phyloP scores from a whole-genome alignment of 2,797 vertebrate species.

The Danio aesculapii region DNA sequence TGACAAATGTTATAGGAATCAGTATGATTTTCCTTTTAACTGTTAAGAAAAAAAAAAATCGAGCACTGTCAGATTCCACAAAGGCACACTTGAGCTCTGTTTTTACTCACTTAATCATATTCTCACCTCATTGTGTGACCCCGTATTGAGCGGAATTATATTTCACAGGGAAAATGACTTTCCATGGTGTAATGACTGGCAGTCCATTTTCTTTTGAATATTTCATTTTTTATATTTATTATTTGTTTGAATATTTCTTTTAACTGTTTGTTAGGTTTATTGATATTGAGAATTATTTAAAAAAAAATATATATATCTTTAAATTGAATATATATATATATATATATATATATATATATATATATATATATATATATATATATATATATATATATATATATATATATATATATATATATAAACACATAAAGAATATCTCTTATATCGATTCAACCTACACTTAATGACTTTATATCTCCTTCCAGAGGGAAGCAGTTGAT shows the following conservation, averaged over 20 bases:
- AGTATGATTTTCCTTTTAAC: conserved; percentile 51
- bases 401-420: no score
- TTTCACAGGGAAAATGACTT: not conserved
- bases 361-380: no score
- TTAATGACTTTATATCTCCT: no score
- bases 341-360: no score
- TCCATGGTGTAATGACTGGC: not conserved
- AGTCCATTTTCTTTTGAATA: not conserved
- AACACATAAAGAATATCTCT: no score
- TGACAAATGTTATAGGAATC: conserved; percentile 54
- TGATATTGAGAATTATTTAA: not conserved
- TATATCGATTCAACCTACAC: no score
- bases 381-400: no score
- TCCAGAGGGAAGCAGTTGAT: no score
- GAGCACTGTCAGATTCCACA: conserved; percentile 65
- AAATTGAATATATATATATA: no score
- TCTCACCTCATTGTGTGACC: not conserved
- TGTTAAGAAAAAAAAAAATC: conserved; percentile 11
- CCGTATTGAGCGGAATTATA: not conserved
- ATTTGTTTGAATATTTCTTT: no score
- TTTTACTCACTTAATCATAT: not conserved
- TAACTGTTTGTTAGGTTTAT: not conserved
- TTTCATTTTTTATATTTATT: not conserved
- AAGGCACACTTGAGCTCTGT: conserved; percentile 28
- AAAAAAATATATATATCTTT: not conserved